Base-by-base conservation (phyloP, 2,888 invertebrate species). In the Bibio marci region DNA sequence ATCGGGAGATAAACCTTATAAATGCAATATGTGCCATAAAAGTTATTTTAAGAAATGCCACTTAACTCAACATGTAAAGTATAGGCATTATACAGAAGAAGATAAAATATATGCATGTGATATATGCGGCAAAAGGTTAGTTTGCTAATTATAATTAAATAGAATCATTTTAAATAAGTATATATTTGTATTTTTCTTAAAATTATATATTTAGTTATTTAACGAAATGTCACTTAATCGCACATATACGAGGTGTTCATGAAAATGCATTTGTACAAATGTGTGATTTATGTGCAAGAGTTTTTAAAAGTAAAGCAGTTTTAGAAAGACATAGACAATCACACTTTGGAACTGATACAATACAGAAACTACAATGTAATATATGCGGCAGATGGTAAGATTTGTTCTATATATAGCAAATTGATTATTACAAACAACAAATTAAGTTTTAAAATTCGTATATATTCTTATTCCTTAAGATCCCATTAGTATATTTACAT, bases 21-120 rank as follows among this genome's bases (percentile, higher is more conserved):
- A 54, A 41, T 62, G 61, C 43, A 52, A 55, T 14, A 51, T 53
- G 32, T 62, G 61, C 40, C 51, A 54, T 1, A 59, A 58, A 41
- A 50, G 54, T 14, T 61, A 56, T 39, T 55, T 56, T 6, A 17
- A 28, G 19, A 28, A 2, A 58, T 56, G 37, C 54, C 54, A 45
- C 57, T 58, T 47, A 47, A 58, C 13, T 39, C 58, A 15, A 56
- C 59, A 27, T 57, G 58, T 45, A 42, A 50, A 56, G 39, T 50
- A 52, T 50, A 4, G 22, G 4, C 22, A 22, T n/a, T n/a, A n/a
- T n/a, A n/a, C n/a, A n/a, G n/a, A n/a, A n/a, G n/a, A n/a, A n/a
- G n/a, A n/a, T n/a, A n/a, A n/a, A n/a, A n/a, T n/a, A n/a, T n/a
- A n/a, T 25, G 26, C 54, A 41, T 62, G 61, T 43, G 52, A 55